Percentiles rank a stretch among this genome's conserved stretches.
These are phyloP conservation scores for Stomatorhinus walkeri DNA, from an alignment of 2,797 vertebrate genomes.

Conservation along the genomic window DNA sequence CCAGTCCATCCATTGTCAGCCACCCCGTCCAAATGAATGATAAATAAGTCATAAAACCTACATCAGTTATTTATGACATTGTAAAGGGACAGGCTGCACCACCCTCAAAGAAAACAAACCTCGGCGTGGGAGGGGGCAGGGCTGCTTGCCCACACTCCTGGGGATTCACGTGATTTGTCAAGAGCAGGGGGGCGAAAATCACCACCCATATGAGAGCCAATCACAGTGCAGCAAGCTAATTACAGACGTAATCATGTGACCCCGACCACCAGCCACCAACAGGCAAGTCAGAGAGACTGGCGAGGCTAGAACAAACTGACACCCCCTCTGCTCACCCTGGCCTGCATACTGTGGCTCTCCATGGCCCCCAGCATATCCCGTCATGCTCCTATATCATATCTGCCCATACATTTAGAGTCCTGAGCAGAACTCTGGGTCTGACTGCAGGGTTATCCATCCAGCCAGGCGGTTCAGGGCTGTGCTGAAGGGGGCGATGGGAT, in stretches of 20 bases:
- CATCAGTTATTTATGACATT: conserved; percentile 5
- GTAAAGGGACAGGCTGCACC: not conserved
- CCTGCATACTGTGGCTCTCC: not conserved
- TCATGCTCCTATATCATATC: not conserved
- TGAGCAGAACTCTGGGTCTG: not conserved
- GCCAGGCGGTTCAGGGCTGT: not conserved
- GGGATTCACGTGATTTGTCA: not conserved
- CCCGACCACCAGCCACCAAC: not conserved
- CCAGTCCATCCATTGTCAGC: not conserved
- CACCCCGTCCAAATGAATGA: not conserved
- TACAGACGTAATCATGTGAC: not conserved
- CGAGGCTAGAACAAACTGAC: not conserved
- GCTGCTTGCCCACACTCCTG: not conserved
- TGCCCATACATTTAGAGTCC: not conserved
- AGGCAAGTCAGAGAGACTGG: not conserved
- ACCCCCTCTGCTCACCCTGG: not conserved
- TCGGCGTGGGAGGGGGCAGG: not conserved
- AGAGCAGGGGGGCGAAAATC: not conserved
- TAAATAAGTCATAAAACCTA: not conserved
- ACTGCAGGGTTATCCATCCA: not conserved
- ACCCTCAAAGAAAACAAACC: not conserved
- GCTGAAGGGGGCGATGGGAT: not conserved
- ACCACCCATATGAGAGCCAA: not conserved
- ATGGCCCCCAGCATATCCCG: not conserved
- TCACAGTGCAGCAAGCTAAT: not conserved